A percentile compares a stretch with the other conserved stretches of the same genome.
phyloP scores from a whole-genome alignment of 2,797 vertebrate genomes.

The Etheostoma perlongum region DNA sequence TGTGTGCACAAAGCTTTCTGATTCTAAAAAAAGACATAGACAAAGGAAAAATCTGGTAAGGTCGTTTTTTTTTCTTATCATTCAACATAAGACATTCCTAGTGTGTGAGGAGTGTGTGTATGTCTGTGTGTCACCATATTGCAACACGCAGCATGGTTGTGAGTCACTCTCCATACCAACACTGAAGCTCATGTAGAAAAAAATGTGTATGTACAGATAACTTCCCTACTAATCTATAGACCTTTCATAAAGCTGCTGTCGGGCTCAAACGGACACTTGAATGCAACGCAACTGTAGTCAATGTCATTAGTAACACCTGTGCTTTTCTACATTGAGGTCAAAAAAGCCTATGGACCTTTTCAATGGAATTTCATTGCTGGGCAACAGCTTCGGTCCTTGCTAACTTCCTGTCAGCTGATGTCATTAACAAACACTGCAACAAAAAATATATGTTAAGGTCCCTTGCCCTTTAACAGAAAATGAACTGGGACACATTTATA shows the following conservation, averaged over 20 bases:
- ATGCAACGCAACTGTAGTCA: neutral
- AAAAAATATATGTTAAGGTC: too few species aligned
- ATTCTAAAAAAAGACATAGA: neutral
- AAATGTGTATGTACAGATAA: neutral
- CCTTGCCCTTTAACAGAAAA: too few species aligned
- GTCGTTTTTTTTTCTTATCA: neutral
- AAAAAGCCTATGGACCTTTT: too few species aligned
- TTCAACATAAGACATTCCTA: too few species aligned
- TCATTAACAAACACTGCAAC: too few species aligned
- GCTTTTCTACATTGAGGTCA: neutral
- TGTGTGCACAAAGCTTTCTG: neutral
- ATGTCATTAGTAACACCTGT: neutral
- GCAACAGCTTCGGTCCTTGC: too few species aligned
- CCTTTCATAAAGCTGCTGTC: neutral
- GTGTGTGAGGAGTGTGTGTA: neutral
- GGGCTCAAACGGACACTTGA: neutral
- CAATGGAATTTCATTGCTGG: too few species aligned
- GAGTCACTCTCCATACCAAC: neutral
- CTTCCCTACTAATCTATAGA: neutral
- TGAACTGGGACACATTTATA: too few species aligned
- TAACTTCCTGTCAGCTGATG: too few species aligned
- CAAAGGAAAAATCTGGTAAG: neutral
- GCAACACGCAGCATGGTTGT: neutral
- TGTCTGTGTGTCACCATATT: neutral
- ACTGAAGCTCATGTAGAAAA: neutral